phyloP scores from a whole-genome alignment of 2,113 vertebrate genomes.

The Murina feae region DNA sequence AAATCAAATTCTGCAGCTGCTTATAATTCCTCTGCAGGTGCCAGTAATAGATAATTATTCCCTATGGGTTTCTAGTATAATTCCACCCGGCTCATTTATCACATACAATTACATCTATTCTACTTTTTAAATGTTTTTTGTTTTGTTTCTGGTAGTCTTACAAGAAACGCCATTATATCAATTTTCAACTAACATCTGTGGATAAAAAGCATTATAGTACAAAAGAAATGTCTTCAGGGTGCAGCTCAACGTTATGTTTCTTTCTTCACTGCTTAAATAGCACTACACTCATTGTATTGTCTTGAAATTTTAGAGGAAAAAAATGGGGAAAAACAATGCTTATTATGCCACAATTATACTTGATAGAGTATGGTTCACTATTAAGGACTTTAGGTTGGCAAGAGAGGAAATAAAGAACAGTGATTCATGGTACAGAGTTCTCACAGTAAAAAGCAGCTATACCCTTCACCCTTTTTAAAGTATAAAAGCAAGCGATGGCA shows the following conservation, averaged over 20 bases:
- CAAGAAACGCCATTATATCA: constrained; percentile 63
- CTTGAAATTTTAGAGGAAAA: constrained; percentile 51
- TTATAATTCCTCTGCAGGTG: constrained; percentile 68
- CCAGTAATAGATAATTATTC: constrained; percentile 68
- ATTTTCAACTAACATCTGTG: constrained; percentile 67
- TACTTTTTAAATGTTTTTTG: constrained; percentile 63
- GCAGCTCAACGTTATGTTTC: constrained; percentile 42
- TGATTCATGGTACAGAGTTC: constrained; percentile 22
- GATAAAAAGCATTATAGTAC: constrained; percentile 62
- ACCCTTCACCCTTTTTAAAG: neutral
- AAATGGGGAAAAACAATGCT: neutral
- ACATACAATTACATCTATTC: constrained; percentile 72
- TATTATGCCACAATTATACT: constrained; percentile 38
- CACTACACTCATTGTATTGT: constrained; percentile 37
- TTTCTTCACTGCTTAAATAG: constrained; percentile 46
- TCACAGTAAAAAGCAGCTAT: neutral
- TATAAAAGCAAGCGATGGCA: neutral
- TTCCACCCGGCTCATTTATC: constrained; percentile 65
- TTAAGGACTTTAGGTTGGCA: neutral
- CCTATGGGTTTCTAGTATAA: constrained; percentile 61
- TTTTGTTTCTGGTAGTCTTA: constrained; percentile 65
- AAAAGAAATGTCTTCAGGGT: constrained; percentile 56
- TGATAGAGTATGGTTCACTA: constrained; percentile 9
- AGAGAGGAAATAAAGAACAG: neutral
- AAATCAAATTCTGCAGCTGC: constrained; percentile 74